Conservation (phyloP, 2,888 invertebrate genomes). For the Mesodorylaimus sp. region DNA sequence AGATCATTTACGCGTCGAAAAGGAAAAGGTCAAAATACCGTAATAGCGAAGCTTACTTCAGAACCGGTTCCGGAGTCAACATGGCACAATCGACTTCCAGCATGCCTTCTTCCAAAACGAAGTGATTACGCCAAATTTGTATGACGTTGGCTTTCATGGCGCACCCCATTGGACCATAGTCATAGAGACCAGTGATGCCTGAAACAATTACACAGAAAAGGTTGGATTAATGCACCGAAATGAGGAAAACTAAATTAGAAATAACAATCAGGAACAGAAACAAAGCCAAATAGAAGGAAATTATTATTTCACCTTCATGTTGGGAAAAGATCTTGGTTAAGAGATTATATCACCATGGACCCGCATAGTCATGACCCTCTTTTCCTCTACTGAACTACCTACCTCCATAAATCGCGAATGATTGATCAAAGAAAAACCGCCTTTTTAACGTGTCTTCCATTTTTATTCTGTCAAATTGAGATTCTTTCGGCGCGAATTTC, state of each 20-base stretch:
- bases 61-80: slow-evolving; percentile 83
- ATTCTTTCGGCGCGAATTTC: slow-evolving; percentile 42
- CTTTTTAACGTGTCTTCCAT: slow-evolving; percentile 93
- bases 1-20: background rate
- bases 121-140: slow-evolving; percentile 78
- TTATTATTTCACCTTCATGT: no score
- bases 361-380: no score
- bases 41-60: slow-evolving; percentile 44
- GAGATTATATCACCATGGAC: no score
- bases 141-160: slow-evolving; percentile 87
- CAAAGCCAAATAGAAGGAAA: no score
- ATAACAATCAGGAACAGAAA: slow-evolving; percentile 3
- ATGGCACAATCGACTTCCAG: slow-evolving; percentile 94
- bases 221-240: background rate
- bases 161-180: slow-evolving; percentile 99
- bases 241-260: background rate
- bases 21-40: background rate
- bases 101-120: slow-evolving; percentile 94
- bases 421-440: slow-evolving; percentile 91
- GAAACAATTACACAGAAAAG: background rate
- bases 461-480: slow-evolving; percentile 65
- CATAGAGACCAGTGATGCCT: slow-evolving; percentile 61
- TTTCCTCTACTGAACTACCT: no score
- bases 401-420: slow-evolving; percentile 98
- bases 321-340: no score